These are phyloP conservation scores for Psittacara wagleri DNA, from an alignment of 2,113 vertebrate genomes.

Conservation along the genomic window DNA sequence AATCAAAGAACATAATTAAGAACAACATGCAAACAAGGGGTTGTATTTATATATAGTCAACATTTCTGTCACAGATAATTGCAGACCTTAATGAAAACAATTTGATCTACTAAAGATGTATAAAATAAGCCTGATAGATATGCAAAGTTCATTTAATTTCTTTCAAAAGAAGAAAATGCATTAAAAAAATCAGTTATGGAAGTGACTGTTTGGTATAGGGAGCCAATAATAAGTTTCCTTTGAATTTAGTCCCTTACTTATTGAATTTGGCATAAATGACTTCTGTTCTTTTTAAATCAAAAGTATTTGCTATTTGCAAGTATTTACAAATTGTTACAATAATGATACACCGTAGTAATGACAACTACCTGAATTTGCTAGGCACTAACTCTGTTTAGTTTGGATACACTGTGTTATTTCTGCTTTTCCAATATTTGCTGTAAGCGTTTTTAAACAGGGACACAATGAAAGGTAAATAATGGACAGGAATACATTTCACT, in stretches of 20 bases:
- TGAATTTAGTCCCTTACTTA: background rate
- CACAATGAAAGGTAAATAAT: background rate
- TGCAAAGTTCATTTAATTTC: background rate
- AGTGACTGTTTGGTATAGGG: background rate
- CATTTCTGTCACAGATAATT: slow-evolving; percentile 43
- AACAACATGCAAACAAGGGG: background rate
- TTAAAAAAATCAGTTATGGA: slow-evolving; percentile 30
- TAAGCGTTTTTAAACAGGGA: background rate
- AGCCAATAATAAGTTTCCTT: background rate
- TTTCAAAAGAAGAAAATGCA: background rate
- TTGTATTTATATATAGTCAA: slow-evolving; percentile 44
- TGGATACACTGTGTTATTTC: background rate
- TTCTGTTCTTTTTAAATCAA: background rate
- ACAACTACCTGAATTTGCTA: background rate
- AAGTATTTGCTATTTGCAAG: background rate
- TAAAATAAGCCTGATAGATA: slow-evolving; percentile 1
- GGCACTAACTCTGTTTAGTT: background rate
- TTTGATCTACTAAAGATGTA: slow-evolving; percentile 36
- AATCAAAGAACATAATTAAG: slow-evolving; percentile 51
- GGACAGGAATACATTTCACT: background rate
- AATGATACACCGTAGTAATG: background rate
- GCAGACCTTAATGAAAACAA: slow-evolving; percentile 46
- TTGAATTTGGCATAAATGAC: background rate
- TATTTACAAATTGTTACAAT: background rate
- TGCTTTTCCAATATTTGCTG: background rate